Evolutionary conservation across 2,113 vertebrate genomes (phyloP).

Genomic region (Apodemus speciosus): DNA sequence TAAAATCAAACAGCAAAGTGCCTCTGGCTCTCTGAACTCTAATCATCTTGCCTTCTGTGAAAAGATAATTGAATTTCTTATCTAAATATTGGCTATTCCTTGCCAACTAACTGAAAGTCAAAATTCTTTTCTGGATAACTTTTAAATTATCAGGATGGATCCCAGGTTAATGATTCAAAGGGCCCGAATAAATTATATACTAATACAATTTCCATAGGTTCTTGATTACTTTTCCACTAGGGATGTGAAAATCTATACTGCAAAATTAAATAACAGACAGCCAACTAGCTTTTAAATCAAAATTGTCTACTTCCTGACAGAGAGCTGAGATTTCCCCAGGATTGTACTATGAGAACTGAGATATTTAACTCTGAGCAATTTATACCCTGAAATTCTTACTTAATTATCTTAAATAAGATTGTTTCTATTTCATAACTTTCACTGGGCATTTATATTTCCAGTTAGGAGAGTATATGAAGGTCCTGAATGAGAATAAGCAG

Average conservation of each 20-base stretch:
- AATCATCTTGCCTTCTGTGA: constrained; percentile 68
- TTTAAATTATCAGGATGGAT: constrained; percentile 68
- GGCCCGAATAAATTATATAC: constrained; percentile 36
- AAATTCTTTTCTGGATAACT: constrained; percentile 69
- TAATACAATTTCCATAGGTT: constrained; percentile 47
- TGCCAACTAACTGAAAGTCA: constrained; percentile 60
- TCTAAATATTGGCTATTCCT: constrained; percentile 68
- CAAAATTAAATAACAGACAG: constrained; percentile 37
- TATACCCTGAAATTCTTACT: constrained; percentile 32
- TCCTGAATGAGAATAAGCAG: neutral
- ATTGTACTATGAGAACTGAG: neutral
- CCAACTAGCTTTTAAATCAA: constrained; percentile 44
- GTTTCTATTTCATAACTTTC: constrained; percentile 6
- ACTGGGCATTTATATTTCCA: constrained; percentile 31
- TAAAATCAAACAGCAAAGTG: constrained; percentile 54
- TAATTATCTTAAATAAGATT: constrained; percentile 28
- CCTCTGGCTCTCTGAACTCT: constrained; percentile 57
- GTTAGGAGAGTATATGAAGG: neutral
- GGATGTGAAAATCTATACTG: constrained; percentile 44
- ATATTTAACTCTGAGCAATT: constrained; percentile 38
- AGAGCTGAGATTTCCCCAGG: neutral
- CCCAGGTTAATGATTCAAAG: constrained; percentile 63
- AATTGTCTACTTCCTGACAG: constrained; percentile 42
- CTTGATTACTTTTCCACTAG: constrained; percentile 33
- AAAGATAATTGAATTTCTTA: constrained; percentile 79